A percentile compares a stretch with the other conserved stretches of the same genome.
phyloP scores from a whole-genome alignment of 2,888 invertebrate genomes.

The Baronia brevicornis region DNA sequence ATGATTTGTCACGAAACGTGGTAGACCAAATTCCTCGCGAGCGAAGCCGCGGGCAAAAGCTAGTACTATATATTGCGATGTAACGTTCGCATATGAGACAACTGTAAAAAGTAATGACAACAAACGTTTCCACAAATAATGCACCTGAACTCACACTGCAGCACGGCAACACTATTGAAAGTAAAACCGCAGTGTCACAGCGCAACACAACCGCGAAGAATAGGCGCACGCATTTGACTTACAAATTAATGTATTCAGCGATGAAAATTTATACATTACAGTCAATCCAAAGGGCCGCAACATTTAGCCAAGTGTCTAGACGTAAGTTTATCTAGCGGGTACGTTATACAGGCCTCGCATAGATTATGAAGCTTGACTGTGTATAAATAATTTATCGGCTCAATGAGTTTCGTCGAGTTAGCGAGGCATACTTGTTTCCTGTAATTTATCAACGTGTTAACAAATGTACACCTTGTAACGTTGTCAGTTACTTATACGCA shows the following conservation, averaged over 20 bases:
- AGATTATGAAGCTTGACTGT: constrained; percentile 14
- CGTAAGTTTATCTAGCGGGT: constrained; percentile 6
- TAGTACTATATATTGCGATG: too few species aligned
- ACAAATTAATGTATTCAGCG: constrained; percentile 14
- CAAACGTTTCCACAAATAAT: too few species aligned
- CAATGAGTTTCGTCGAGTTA: constrained; percentile 13
- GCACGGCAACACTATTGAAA: neutral
- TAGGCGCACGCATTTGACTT: constrained; percentile 9
- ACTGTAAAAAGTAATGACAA: too few species aligned
- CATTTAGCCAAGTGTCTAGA: constrained; percentile 11
- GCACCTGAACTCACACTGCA: too few species aligned
- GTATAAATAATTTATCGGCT: constrained; percentile 13
- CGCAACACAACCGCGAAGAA: constrained; percentile 6
- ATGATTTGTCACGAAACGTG: too few species aligned
- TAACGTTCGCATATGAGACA: too few species aligned
- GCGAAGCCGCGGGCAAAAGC: too few species aligned
- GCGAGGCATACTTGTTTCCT: constrained; percentile 12
- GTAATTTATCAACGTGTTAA: constrained; percentile 12
- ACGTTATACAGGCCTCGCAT: constrained; percentile 8
- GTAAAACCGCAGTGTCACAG: neutral
- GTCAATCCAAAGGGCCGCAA: constrained; percentile 9
- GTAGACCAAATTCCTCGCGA: too few species aligned
- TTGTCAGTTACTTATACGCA: constrained; percentile 12
- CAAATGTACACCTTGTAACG: constrained; percentile 12
- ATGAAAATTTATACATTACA: constrained; percentile 15